phyloP scores from a whole-genome alignment of 1,140 invertebrate genomes.

The Eumeta japonica region DNA sequence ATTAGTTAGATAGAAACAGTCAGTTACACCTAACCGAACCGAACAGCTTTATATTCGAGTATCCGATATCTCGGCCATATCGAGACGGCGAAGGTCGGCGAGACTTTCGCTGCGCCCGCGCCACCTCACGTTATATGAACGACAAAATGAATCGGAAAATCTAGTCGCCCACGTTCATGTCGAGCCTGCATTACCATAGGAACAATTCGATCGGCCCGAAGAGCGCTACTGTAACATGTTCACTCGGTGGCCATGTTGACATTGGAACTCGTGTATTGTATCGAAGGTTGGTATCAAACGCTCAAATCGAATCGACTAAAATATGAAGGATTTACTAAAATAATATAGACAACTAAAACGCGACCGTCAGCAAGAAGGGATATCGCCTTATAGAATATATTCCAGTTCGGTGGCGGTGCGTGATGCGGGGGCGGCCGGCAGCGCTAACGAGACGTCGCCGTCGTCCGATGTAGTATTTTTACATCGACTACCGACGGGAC shows the following conservation, averaged over 20 bases:
- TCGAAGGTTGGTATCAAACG: too few relatives aligned
- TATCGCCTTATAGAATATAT: conserved; percentile 6
- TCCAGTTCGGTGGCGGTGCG: conserved; percentile 10
- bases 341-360: background rate
- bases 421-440: conserved; percentile 9
- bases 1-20: too few relatives aligned
- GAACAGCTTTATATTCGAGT: too few relatives aligned
- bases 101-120: conserved; percentile 43
- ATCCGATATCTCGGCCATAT: conserved; percentile 41
- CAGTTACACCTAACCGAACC: too few relatives aligned
- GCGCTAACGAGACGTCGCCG: conserved; percentile 10
- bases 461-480: conserved; percentile 4
- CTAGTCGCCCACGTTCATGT: conserved; percentile 49
- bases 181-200: conserved; percentile 32
- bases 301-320: too few relatives aligned
- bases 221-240: background rate
- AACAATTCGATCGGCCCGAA: conserved; percentile 26
- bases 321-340: background rate
- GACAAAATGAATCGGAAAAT: conserved; percentile 36
- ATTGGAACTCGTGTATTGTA: too few relatives aligned
- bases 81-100: conserved; percentile 47
- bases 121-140: conserved; percentile 25
- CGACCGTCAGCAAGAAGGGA: too few relatives aligned
- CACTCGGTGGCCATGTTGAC: background rate
- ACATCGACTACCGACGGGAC: conserved; percentile 5